These are phyloP conservation scores for Diorhabda sublineata DNA, from an alignment of 1,140 invertebrate species.

Conservation along the genomic window DNA sequence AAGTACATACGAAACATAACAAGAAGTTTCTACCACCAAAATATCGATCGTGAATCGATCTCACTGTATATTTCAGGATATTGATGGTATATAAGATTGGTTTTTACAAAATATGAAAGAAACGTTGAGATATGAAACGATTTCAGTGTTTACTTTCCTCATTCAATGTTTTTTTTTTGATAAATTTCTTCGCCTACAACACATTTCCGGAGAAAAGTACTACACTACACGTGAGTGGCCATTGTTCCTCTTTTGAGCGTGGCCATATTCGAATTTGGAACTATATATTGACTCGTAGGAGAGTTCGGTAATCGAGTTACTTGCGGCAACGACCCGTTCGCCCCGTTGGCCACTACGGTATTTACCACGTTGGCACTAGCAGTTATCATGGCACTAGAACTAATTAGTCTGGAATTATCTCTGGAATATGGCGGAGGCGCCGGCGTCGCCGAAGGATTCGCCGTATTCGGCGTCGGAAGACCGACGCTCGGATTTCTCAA, in stretches of 20 bases:
- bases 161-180: not conserved
- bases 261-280: slow-evolving; percentile 46
- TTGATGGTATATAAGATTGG: no score
- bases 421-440: slow-evolving; percentile 67
- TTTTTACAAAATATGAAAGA: no score
- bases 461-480: slow-evolving; percentile 55
- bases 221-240: slow-evolving; percentile 58
- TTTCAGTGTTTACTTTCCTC: not conserved
- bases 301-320: slow-evolving; percentile 49
- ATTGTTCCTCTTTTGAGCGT: slow-evolving; percentile 57
- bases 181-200: not conserved
- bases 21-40: no score
- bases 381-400: slow-evolving; percentile 40
- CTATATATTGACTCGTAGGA: slow-evolving; percentile 52
- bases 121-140: no score
- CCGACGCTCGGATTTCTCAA: slow-evolving; percentile 58
- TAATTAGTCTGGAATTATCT: slow-evolving; percentile 40
- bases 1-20: no score
- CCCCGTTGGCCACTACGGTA: slow-evolving; percentile 41
- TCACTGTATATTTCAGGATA: no score
- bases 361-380: slow-evolving; percentile 43
- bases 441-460: slow-evolving; percentile 71
- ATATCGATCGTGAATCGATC: no score
- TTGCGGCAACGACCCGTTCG: slow-evolving; percentile 52
- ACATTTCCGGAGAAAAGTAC: not conserved